Percentiles rank a stretch among this genome's conserved stretches.
phyloP scores from a whole-genome alignment of 37 sponge, comb jelly and placozoan genomes.

The Hormiphora californensis region DNA sequence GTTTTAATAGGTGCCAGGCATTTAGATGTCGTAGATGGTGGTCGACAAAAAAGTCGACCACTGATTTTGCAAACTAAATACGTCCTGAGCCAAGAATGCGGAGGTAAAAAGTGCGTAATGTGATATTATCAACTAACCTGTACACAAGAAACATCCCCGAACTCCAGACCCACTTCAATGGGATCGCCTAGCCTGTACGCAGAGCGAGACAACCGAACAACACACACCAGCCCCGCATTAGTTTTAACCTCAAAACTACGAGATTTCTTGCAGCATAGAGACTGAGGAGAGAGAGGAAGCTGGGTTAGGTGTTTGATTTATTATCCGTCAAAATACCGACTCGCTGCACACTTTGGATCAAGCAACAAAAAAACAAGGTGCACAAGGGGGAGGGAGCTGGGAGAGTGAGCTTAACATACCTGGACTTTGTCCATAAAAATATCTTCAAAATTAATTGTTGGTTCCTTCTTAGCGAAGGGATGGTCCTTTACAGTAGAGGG shows the following conservation, averaged over 20 bases:
- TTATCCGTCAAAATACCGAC: background rate
- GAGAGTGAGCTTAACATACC: conserved; percentile 16
- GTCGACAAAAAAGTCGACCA: too few species aligned
- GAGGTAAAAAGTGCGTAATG: background rate
- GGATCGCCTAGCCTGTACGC: conserved; percentile 53
- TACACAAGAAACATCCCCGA: conserved; percentile 36
- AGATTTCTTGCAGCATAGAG: conserved; percentile 30
- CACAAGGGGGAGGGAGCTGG: background rate
- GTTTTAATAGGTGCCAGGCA: too few species aligned
- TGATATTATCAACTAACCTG: background rate
- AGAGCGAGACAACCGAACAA: background rate
- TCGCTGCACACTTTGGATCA: background rate
- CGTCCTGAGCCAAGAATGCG: background rate
- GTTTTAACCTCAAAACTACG: conserved; percentile 51
- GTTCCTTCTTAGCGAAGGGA: conserved; percentile 11
- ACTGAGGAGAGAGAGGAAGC: background rate
- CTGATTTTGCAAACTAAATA: too few species aligned
- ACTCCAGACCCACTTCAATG: conserved; percentile 34
- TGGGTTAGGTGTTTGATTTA: background rate
- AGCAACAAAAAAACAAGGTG: background rate
- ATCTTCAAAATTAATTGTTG: background rate
- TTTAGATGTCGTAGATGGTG: too few species aligned
- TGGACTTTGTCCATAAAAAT: conserved; percentile 53
- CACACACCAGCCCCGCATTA: background rate
- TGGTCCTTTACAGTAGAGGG: too few species aligned